Percentiles rank a stretch among this genome's conserved stretches.
Conservation (phyloP, 2,113 vertebrate species). For the Antechinus stuartii region DNA sequence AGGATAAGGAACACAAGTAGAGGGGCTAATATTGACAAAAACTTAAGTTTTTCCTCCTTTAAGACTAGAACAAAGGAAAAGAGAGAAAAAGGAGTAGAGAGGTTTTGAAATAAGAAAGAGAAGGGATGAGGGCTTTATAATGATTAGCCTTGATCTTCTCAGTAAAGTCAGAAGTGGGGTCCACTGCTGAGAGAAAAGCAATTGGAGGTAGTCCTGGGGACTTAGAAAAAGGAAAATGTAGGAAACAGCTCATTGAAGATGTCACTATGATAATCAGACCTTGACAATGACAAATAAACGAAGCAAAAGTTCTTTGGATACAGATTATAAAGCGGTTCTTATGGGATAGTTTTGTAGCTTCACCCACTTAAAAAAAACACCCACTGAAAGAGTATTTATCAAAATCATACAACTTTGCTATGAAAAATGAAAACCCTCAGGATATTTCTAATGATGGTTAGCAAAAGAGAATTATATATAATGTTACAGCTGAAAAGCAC, state of each 20-base stretch:
- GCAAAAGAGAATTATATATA: background rate
- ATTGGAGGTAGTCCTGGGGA: background rate
- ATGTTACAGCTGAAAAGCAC: background rate
- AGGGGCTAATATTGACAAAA: background rate
- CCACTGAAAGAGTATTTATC: background rate
- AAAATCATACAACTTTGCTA: background rate
- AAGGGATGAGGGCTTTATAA: background rate
- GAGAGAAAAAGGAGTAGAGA: background rate
- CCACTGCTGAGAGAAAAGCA: background rate
- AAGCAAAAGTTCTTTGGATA: constrained; percentile 53
- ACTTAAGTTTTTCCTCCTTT: background rate
- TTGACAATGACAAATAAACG: constrained; percentile 16
- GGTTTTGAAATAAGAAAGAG: background rate
- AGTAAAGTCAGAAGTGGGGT: background rate
- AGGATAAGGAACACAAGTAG: background rate
- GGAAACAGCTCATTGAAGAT: background rate
- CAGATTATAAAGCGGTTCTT: constrained; percentile 30
- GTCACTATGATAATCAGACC: background rate
- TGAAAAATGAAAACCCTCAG: background rate
- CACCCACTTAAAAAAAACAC: background rate
- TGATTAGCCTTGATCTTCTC: background rate
- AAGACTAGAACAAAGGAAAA: background rate
- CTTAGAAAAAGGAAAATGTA: background rate
- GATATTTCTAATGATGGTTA: background rate
- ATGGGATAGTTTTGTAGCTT: background rate